A percentile compares a stretch with the other conserved stretches of the same genome.
These are phyloP conservation scores for Cygnus atratus DNA, from an alignment of 2,113 vertebrate genomes.

Conservation along the genomic window DNA sequence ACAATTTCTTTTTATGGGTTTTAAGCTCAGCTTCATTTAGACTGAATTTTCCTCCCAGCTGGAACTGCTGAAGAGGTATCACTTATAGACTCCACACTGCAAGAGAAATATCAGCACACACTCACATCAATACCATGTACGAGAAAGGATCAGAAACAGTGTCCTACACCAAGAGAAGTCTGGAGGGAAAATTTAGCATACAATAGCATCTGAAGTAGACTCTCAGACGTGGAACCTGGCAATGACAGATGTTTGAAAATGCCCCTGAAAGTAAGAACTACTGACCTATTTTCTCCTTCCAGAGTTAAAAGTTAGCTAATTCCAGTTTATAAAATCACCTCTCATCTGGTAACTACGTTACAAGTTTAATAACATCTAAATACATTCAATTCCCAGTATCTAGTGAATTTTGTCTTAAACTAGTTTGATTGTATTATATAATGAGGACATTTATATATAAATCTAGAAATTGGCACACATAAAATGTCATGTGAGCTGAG, in stretches of 20 bases:
- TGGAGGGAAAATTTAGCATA: neutral
- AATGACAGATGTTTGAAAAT: neutral
- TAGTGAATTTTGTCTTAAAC: neutral
- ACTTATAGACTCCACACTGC: neutral
- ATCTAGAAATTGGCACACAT: conserved; percentile 38
- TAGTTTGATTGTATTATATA: conserved; percentile 25
- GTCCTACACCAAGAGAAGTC: neutral
- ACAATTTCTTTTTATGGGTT: conserved; percentile 35
- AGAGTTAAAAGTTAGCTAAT: neutral
- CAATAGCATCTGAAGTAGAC: neutral
- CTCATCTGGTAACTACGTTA: neutral
- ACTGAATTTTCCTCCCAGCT: conserved; percentile 17
- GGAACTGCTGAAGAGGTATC: conserved; percentile 31
- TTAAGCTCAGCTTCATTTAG: conserved; percentile 30
- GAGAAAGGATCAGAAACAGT: neutral
- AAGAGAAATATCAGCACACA: neutral
- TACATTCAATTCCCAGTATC: conserved; percentile 10
- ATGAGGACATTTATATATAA: conserved; percentile 39
- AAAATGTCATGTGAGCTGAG: conserved; percentile 38
- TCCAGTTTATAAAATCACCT: neutral
- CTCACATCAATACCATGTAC: neutral
- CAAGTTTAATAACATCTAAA: conserved; percentile 20
- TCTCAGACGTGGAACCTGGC: neutral
- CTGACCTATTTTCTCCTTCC: neutral
- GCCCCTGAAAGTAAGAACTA: neutral